Evolutionary conservation across 2,113 vertebrate genomes (phyloP).

Genomic region (Hucho hucho): DNA sequence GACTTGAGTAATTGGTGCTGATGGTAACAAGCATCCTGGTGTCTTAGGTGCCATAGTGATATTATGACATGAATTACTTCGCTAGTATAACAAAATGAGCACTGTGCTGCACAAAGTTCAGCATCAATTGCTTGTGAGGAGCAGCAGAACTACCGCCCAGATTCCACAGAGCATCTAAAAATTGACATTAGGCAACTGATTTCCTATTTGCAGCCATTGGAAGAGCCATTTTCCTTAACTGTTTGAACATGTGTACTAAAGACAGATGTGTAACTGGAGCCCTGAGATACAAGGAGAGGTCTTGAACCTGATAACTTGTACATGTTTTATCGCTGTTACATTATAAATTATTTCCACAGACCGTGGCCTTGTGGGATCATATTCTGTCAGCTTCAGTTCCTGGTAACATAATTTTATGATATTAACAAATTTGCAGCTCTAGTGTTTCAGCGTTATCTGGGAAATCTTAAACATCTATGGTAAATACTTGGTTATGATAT

Average conservation of each 20-base stretch:
- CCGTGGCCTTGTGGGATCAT: slow-evolving; percentile 82
- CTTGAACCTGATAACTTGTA: slow-evolving; percentile 91
- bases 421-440: slow-evolving; percentile 98
- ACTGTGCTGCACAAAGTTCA: neutral
- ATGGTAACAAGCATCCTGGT: slow-evolving; percentile 12
- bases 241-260: slow-evolving; percentile 85
- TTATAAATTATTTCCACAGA: slow-evolving; percentile 99
- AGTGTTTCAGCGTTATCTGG: slow-evolving; percentile 95
- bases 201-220: too few species aligned
- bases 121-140: too few species aligned
- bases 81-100: neutral
- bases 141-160: too few species aligned
- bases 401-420: slow-evolving; percentile 97
- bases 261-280: slow-evolving; percentile 83
- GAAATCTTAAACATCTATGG: slow-evolving; percentile 97
- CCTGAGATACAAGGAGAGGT: slow-evolving; percentile 80
- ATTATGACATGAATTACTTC: neutral
- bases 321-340: slow-evolving; percentile 96
- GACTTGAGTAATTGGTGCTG: slow-evolving; percentile 25
- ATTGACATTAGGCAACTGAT: slow-evolving; percentile 24
- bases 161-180: too few species aligned
- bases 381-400: slow-evolving; percentile 90
- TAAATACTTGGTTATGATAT: slow-evolving; percentile 95
- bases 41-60: neutral
- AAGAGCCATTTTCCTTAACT: slow-evolving; percentile 91